These are phyloP conservation scores for Diorhabda carinulata DNA, from an alignment of 1,140 invertebrate genomes.

Conservation along the genomic window DNA sequence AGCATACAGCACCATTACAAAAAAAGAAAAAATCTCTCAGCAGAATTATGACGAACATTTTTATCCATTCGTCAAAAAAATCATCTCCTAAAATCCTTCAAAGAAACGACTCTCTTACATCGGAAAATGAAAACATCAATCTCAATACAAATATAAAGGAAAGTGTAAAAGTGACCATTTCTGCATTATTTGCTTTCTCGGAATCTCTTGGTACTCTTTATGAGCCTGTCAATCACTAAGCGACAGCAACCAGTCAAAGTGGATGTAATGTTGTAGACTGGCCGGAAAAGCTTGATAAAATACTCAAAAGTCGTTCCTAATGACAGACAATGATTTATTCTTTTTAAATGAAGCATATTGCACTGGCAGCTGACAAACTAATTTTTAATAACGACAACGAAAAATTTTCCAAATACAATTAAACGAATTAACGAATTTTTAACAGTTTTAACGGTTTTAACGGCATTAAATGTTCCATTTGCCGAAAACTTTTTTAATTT, in stretches of 20 bases:
- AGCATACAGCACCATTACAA: not conserved
- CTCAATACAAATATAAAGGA: constrained; percentile 2
- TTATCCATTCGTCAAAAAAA: not conserved
- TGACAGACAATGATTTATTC: not conserved
- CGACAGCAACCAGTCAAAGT: not conserved
- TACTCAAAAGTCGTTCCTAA: not conserved
- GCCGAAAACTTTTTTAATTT: too few relatives aligned
- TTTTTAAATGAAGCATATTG: not conserved
- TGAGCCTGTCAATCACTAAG: not conserved
- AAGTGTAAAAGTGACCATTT: constrained; percentile 2
- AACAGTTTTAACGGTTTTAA: too few relatives aligned
- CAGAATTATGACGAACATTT: not conserved
- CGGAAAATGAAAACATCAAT: not conserved
- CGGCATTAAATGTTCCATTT: too few relatives aligned
- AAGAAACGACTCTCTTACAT: not conserved
- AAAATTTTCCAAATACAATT: too few relatives aligned
- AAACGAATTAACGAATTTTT: too few relatives aligned
- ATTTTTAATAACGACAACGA: too few relatives aligned
- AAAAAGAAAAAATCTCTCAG: not conserved
- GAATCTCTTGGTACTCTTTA: not conserved
- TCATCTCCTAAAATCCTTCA: constrained; percentile 2
- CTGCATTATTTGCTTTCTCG: not conserved
- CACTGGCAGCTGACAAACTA: not conserved
- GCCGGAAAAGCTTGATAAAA: constrained; percentile 2
- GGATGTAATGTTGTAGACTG: not conserved